Conservation (phyloP, 2,113 vertebrate genomes). For the Noturus placidus region DNA sequence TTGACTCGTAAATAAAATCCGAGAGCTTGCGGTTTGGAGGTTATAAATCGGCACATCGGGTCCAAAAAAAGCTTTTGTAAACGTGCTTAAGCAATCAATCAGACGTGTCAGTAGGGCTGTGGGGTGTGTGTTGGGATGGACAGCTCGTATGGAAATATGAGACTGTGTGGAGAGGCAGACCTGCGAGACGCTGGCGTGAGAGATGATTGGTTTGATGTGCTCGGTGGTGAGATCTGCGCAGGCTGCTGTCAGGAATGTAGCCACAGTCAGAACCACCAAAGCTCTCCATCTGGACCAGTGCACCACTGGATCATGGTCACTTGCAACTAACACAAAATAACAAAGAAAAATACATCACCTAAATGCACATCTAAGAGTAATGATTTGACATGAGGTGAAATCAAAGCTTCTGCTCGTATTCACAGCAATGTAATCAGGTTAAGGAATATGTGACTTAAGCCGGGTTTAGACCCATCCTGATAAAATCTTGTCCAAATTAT, state of each 20-base stretch:
- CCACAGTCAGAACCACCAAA: conserved; percentile 76
- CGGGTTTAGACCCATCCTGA: neutral
- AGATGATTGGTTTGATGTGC: conserved; percentile 84
- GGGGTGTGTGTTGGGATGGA: neutral
- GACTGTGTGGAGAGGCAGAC: conserved; percentile 58
- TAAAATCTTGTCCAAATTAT: neutral
- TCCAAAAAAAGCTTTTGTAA: neutral
- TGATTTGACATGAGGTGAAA: neutral
- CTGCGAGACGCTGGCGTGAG: conserved; percentile 77
- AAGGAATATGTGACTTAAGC: neutral
- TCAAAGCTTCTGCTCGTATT: neutral
- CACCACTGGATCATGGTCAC: conserved; percentile 67
- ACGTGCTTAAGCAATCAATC: neutral
- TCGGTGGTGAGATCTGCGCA: conserved; percentile 84
- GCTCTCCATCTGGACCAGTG: conserved; percentile 82
- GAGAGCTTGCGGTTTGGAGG: neutral
- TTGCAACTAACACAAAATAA: conserved; percentile 35
- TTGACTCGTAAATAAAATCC: neutral
- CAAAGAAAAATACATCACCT: neutral
- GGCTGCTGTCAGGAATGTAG: conserved; percentile 83
- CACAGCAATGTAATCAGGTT: neutral
- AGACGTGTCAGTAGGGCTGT: neutral
- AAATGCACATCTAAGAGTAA: neutral
- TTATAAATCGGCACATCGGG: neutral
- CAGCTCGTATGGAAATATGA: too few species aligned